phyloP scores from a whole-genome alignment of 2,888 invertebrate species.

The Chloroclystis v-ata region DNA sequence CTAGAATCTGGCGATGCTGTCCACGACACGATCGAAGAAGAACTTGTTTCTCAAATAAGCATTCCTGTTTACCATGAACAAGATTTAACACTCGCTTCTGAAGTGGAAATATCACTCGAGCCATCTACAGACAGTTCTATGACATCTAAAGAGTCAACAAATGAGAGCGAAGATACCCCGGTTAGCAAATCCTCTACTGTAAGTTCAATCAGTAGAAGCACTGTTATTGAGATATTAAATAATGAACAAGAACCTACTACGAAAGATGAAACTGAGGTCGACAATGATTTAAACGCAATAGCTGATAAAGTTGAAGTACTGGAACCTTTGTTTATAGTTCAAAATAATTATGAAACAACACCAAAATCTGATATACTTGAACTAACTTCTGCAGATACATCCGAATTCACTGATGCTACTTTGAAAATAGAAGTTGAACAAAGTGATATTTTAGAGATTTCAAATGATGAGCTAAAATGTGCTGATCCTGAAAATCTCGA shows the following conservation, averaged over 20 bases:
- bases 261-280: constrained; percentile 9
- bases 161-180: constrained; percentile 8
- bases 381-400: too few relatives aligned
- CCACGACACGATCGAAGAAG: constrained; percentile 3
- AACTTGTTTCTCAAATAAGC: constrained; percentile 19
- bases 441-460: too few relatives aligned
- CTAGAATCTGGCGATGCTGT: constrained; percentile 1
- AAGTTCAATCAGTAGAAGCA: constrained; percentile 16
- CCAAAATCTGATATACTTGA: too few relatives aligned
- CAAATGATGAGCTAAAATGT: too few relatives aligned
- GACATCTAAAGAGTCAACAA: constrained; percentile 8
- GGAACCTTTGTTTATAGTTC: background rate
- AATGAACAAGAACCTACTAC: constrained; percentile 9
- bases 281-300: constrained; percentile 1
- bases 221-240: constrained; percentile 13
- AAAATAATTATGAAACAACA: background rate
- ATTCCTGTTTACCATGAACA: constrained; percentile 32
- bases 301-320: background rate
- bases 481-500: too few relatives aligned
- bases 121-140: constrained; percentile 8
- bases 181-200: constrained; percentile 19
- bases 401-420: too few relatives aligned
- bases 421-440: too few relatives aligned
- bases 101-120: constrained; percentile 42
- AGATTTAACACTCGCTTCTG: constrained; percentile 32